These are phyloP conservation scores for Porphyrio hochstetteri DNA, from an alignment of 2,113 vertebrate species.

Conservation along the genomic window DNA sequence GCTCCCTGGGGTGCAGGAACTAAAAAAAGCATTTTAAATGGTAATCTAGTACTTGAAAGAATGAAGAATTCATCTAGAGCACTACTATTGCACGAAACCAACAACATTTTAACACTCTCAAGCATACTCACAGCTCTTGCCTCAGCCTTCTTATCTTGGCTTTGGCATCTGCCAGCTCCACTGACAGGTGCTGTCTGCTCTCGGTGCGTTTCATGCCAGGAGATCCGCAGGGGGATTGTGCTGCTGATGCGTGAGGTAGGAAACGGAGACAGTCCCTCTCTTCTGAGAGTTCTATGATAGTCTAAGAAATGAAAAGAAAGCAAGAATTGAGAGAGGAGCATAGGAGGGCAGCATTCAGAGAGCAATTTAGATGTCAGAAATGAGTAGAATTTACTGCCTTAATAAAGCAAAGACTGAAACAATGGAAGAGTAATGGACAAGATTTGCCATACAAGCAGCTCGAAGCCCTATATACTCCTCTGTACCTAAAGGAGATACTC, in stretches of 20 bases:
- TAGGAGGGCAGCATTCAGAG: background rate
- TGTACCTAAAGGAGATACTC: background rate
- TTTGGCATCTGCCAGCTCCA: slow-evolving; percentile 96
- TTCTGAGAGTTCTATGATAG: slow-evolving; percentile 92
- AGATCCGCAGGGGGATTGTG: slow-evolving; percentile 89
- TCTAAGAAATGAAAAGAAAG: slow-evolving; percentile 68
- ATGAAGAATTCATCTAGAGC: background rate
- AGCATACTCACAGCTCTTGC: slow-evolving; percentile 94
- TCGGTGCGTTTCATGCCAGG: slow-evolving; percentile 95
- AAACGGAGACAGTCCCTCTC: slow-evolving; percentile 93
- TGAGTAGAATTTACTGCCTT: background rate
- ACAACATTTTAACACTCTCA: background rate
- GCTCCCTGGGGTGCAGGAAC: background rate
- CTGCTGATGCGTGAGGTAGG: slow-evolving; percentile 80
- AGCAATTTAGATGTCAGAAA: background rate
- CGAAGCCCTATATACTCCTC: background rate
- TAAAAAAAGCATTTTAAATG: background rate
- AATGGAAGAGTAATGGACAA: background rate
- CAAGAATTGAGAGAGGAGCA: fast-evolving
- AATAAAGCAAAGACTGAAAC: background rate
- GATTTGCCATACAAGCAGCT: background rate
- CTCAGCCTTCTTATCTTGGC: slow-evolving; percentile 93
- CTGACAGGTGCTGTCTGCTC: slow-evolving; percentile 94
- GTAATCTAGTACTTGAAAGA: background rate
- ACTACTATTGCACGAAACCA: background rate